Percentiles rank a stretch among this genome's conserved stretches.
Conservation (phyloP, 2,797 vertebrate genomes). For the Urosaurus nigricauda region DNA sequence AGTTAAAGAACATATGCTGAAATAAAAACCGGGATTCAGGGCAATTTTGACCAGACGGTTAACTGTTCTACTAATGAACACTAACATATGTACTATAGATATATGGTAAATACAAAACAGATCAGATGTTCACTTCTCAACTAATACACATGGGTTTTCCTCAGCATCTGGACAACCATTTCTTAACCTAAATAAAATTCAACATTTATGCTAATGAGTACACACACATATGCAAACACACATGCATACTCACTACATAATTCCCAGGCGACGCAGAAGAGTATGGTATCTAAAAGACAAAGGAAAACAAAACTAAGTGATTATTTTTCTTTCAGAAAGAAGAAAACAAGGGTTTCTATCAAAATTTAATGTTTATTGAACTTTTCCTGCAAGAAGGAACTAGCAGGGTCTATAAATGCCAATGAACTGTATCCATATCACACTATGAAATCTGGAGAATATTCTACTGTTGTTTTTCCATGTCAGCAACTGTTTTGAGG, state of each 20-base stretch:
- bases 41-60: conserved; percentile 72
- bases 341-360: conserved; percentile 6
- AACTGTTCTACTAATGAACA: conserved; percentile 67
- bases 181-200: conserved; percentile 71
- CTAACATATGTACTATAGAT: conserved; percentile 70
- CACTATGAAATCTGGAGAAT: background rate
- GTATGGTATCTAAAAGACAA: conserved; percentile 91
- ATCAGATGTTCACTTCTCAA: conserved; percentile 75
- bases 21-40: conserved; percentile 59
- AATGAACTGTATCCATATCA: conserved; percentile 1
- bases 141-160: conserved; percentile 74
- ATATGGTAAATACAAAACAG: conserved; percentile 53
- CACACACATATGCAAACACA: conserved; percentile 80
- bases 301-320: conserved; percentile 63
- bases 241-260: conserved; percentile 90
- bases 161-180: conserved; percentile 77
- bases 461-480: background rate
- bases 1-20: conserved; percentile 53
- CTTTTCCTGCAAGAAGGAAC: conserved; percentile 25
- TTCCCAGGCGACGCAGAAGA: conserved; percentile 97
- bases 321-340: conserved; percentile 58
- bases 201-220: conserved; percentile 70
- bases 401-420: background rate
- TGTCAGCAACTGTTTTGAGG: background rate
- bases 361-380: conserved; percentile 15